phyloP scores from a whole-genome alignment of 2,888 invertebrate genomes.

The Platycheirus rosarum region DNA sequence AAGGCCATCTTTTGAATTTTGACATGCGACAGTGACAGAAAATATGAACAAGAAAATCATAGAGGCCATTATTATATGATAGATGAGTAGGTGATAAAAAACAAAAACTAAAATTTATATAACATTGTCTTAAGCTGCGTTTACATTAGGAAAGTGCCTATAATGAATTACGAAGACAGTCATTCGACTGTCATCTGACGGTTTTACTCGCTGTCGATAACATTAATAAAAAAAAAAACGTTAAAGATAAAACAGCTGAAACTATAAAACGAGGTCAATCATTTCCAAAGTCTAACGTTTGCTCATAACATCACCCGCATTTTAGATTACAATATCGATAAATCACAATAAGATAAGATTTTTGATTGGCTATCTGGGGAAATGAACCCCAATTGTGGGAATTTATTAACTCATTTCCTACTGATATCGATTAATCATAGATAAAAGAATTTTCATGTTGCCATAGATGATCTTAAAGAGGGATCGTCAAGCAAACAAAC shows the following conservation, averaged over 20 bases:
- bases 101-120: constrained; percentile 6
- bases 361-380: background rate
- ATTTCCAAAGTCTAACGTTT: constrained; percentile 15
- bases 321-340: constrained; percentile 35
- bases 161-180: background rate
- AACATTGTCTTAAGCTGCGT: no score
- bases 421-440: constrained; percentile 57
- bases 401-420: constrained; percentile 46
- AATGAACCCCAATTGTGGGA: constrained; percentile 7
- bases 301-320: background rate
- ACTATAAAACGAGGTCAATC: constrained; percentile 42
- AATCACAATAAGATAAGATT: constrained; percentile 16
- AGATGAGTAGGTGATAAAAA: background rate
- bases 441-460: background rate
- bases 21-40: constrained; percentile 47
- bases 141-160: constrained; percentile 7
- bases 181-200: no score
- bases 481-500: constrained; percentile 1
- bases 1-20: constrained; percentile 64
- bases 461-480: constrained; percentile 40
- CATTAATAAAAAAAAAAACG: no score
- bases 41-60: constrained; percentile 33
- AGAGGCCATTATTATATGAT: constrained; percentile 41
- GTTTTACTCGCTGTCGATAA: no score
- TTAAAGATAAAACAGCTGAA: background rate